Evolutionary conservation across 2,113 vertebrate genomes (phyloP).

Genomic region (Talpa occidentalis): DNA sequence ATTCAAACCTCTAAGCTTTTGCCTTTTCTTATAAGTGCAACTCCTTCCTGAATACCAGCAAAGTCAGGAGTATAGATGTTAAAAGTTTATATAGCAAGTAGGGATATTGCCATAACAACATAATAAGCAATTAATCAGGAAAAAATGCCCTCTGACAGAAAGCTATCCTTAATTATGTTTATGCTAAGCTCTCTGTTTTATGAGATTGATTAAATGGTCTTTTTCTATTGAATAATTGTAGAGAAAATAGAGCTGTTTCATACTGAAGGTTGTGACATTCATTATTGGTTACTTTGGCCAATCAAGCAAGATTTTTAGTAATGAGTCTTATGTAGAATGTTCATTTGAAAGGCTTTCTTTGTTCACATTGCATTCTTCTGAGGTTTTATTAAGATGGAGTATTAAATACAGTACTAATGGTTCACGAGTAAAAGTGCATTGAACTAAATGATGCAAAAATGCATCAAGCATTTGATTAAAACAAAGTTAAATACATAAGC

Average conservation of each 20-base stretch:
- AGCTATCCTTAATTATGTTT: constrained; percentile 75
- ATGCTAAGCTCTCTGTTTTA: constrained; percentile 69
- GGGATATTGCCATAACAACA: constrained; percentile 72
- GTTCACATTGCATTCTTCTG: constrained; percentile 47
- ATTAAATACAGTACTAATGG: constrained; percentile 54
- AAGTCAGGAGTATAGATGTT: constrained; percentile 72
- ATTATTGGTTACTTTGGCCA: constrained; percentile 37
- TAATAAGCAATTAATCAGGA: constrained; percentile 79
- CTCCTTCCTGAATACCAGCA: constrained; percentile 64
- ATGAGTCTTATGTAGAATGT: constrained; percentile 51
- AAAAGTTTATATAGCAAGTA: constrained; percentile 76
- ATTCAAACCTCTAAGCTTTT: not conserved
- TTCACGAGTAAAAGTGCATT: constrained; percentile 51
- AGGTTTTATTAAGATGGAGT: constrained; percentile 74
- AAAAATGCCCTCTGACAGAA: constrained; percentile 67
- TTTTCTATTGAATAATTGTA: constrained; percentile 79
- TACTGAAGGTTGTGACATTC: not conserved
- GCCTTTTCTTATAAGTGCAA: constrained; percentile 60
- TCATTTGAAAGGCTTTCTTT: constrained; percentile 70
- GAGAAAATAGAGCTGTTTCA: constrained; percentile 71
- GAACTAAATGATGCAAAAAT: constrained; percentile 67
- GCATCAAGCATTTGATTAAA: constrained; percentile 61
- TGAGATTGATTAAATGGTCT: constrained; percentile 80
- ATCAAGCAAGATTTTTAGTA: constrained; percentile 19
- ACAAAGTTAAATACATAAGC: constrained; percentile 56